Evolutionary conservation across 2,113 vertebrate genomes (phyloP), one percentile per base, ranked within the genome.

Genomic region (Craseonycteris thonglongyai): DNA sequence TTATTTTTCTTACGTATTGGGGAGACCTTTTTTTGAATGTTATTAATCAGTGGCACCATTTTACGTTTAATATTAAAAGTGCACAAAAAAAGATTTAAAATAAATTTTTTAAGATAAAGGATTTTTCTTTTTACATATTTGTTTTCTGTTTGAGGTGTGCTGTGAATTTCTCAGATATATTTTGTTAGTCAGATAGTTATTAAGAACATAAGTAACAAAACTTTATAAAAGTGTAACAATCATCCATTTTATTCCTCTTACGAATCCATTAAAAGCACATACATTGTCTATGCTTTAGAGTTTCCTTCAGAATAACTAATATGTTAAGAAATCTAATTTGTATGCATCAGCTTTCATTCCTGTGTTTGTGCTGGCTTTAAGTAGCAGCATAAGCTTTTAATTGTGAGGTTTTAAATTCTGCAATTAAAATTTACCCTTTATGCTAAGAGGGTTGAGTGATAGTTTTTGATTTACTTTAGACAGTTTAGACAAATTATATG

Each of bases 321-420:
- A 94, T 96, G 83, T 97, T 95, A 96, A 96, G 95, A 94, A 97
- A 98, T 97, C 98, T 99, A 97, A 99, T 99, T 99, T 99, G 98
- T 98, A 99, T 99, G 98, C 98, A 96, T 97, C 98, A 97, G 98
- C 98, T 98, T 98, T 98, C 98, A 96, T 97, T 98, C 96, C 97
- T 98, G 74, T 98, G 98, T 99, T 99, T 99, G 98, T 99, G 98
- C 98, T 99, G 98, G 98, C 98, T 99, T 99, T 98, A 98, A 99
- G 98, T 98, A 98, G 98, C 98, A 98, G 94, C 98, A 98, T 98
- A 98, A 98, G 98, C 98, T 99, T 99, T 99, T 99, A 99, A 99
- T 99, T 99, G 99, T 99, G 98, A 99, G 98, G 98, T 99, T 99
- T 99, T 99, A 99, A 99, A 98, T 99, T 99, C 99, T 98, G 98